Evolutionary conservation across 1,140 invertebrate genomes (phyloP).

Genomic region (Tetramorium alpestre): DNA sequence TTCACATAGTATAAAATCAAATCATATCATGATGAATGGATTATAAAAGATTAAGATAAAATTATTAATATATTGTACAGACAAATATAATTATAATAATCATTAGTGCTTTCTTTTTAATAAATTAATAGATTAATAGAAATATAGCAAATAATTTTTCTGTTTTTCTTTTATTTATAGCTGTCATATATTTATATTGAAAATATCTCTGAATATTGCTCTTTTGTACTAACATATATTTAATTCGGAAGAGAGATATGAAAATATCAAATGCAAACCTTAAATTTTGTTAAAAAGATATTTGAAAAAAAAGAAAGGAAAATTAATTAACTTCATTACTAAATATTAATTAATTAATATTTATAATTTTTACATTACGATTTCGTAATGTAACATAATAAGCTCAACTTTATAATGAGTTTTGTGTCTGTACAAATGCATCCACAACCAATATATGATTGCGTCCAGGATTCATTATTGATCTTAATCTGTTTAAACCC

Average conservation of each 20-base stretch:
- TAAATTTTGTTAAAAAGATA: background rate
- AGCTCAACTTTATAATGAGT: background rate
- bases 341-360: conserved; percentile 8
- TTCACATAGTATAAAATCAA: background rate
- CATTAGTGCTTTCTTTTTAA: background rate
- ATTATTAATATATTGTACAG: background rate
- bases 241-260: background rate
- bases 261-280: background rate
- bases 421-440: background rate
- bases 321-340: background rate
- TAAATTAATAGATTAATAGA: background rate
- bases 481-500: background rate
- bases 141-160: background rate
- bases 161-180: background rate
- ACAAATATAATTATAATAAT: conserved; percentile 3
- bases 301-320: background rate
- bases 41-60: conserved; percentile 5
- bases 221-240: background rate
- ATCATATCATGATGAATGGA: background rate
- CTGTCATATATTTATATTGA: background rate
- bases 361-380: background rate
- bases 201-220: background rate
- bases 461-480: background rate
- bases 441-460: background rate
- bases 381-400: background rate